Evolutionary conservation across 2,113 vertebrate species (phyloP).

Genomic region (Balaeniceps rex): DNA sequence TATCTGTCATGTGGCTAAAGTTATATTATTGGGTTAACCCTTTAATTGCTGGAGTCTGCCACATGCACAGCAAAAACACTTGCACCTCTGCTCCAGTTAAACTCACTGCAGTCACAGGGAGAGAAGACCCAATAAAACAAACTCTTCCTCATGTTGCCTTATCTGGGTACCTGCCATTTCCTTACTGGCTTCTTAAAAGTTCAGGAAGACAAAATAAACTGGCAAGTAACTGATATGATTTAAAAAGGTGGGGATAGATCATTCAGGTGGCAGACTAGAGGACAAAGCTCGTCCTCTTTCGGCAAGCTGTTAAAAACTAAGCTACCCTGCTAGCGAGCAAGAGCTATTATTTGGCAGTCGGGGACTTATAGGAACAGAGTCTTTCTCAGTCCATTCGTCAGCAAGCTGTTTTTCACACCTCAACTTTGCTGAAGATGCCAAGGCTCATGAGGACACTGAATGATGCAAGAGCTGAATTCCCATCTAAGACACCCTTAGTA

Average conservation of each 20-base stretch:
- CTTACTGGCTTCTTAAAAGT: background rate
- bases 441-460: rapidly evolving
- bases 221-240: background rate
- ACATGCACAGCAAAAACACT: background rate
- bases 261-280: background rate
- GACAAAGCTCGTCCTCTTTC: background rate
- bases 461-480: background rate
- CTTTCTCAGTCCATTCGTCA: background rate
- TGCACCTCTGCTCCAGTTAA: background rate
- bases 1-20: background rate
- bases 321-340: background rate
- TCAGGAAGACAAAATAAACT: background rate
- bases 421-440: background rate
- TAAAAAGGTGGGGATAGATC: background rate
- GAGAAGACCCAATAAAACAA: background rate
- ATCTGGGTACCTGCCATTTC: background rate
- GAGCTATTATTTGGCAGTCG: background rate
- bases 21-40: background rate
- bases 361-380: background rate
- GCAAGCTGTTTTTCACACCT: background rate
- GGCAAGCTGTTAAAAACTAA: background rate
- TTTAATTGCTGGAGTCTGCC: background rate
- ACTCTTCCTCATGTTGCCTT: background rate
- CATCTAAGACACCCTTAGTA: background rate
- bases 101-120: background rate